Evolutionary conservation across 2,888 invertebrate genomes (phyloP), one percentile per base, ranked within the genome.

Genomic region (Stenoptilia bipunctidactyla): DNA sequence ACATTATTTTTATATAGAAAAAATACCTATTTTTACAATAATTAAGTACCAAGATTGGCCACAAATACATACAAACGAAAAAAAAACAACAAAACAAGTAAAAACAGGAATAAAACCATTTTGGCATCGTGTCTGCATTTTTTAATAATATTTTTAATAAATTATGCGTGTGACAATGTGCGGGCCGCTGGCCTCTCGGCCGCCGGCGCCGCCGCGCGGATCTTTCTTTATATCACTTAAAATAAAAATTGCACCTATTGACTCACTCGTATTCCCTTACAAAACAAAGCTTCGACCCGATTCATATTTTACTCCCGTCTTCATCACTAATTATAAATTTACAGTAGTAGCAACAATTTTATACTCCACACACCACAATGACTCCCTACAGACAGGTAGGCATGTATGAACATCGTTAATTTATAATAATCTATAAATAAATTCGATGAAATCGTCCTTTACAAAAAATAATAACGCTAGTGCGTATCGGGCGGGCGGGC

Each of bases 51-150:
- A 72, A 80, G 73, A 58, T 80, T 76, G 82, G 82, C 79, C 80
- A 83, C 79, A 74, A 74, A 79, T 79, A 80, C 76, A 76, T 74
- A 77, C 73, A 76, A 80, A 79, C 75, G 71, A 71, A 77, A 72
- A 30, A 20, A 20, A 77, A 77, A 75, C 69, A 80, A 82, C 75
- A 79, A 77, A 82, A 80, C 74, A 77, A 80, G 72, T 71, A 75
- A 79, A 79, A 79, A 80, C 77, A 77, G 79, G 80, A 77, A 79
- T 79, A 73, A 75, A 79, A 82, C 79, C 80, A 80, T 80, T 82
- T 82, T 82, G 82, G 82, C 82, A 80, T 80, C 79, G 79, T 72
- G 76, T 79, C 75, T 76, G 76, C 75, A 64, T 71, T 68, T 73
- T 75, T 66, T 66, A n/a, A 72, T 70, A 55, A 52, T 69, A 66